These are phyloP conservation scores for Pseudomyrmex gracilis DNA, from an alignment of 1,140 invertebrate species.

Conservation along the genomic window DNA sequence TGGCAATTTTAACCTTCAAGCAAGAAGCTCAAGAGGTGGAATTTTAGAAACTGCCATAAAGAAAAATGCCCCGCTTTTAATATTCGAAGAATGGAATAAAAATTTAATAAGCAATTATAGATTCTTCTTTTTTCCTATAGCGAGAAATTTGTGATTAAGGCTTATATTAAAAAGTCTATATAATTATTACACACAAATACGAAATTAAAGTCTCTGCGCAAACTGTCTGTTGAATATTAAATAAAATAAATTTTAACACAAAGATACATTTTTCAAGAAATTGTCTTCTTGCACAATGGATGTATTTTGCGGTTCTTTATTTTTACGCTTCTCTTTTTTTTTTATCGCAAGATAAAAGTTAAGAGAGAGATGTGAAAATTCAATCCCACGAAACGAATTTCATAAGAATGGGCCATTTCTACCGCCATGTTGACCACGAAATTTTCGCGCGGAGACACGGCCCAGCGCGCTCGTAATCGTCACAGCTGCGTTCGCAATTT, in stretches of 20 bases:
- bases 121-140: too few relatives aligned
- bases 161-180: neutral
- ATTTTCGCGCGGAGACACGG: slow-evolving; percentile 12
- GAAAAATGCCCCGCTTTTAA: neutral
- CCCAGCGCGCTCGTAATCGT: slow-evolving; percentile 26
- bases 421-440: neutral
- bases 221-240: neutral
- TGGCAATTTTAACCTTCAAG: neutral
- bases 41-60: neutral
- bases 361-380: slow-evolving; percentile 42
- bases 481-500: slow-evolving; percentile 47
- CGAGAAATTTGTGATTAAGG: too few relatives aligned
- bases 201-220: slow-evolving; percentile 2
- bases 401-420: slow-evolving; percentile 18
- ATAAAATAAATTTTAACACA: neutral
- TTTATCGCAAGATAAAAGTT: slow-evolving; percentile 2
- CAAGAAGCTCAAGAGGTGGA: neutral
- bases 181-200: neutral
- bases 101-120: neutral
- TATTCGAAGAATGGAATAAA: neutral
- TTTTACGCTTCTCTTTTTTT: neutral
- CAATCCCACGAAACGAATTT: neutral
- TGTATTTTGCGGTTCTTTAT: neutral
- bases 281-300: neutral
- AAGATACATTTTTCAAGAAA: neutral